Conservation (phyloP, 2,888 invertebrate genomes). For the Heliothis peltigera region DNA sequence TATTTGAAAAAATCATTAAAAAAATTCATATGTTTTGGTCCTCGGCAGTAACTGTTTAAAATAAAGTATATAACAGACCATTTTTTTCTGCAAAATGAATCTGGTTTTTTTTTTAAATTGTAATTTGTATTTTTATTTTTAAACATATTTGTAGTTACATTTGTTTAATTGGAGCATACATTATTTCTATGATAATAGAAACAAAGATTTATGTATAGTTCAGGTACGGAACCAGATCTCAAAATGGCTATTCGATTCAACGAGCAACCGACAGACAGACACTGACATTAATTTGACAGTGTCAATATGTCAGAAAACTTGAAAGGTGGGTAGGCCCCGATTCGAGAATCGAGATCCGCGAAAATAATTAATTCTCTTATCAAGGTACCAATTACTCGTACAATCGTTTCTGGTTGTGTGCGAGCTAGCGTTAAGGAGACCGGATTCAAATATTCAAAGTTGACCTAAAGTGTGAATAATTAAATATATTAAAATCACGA, state of each 20-base stretch:
- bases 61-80: too few relatives aligned
- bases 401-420: slow-evolving; percentile 4
- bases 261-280: not conserved
- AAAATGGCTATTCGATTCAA: not conserved
- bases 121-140: too few relatives aligned
- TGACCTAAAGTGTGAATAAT: slow-evolving; percentile 4
- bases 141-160: too few relatives aligned
- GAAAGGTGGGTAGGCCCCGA: slow-evolving; percentile 37
- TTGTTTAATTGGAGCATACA: too few relatives aligned
- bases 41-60: too few relatives aligned
- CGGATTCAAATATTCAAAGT: slow-evolving; percentile 31
- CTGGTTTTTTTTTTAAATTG: too few relatives aligned
- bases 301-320: slow-evolving; percentile 14
- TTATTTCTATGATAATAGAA: not conserved
- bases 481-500: slow-evolving; percentile 5
- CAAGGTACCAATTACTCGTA: not conserved
- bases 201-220: too few relatives aligned
- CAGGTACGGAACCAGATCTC: slow-evolving; percentile 33
- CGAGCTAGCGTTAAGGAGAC: slow-evolving; percentile 1
- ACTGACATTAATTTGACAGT: slow-evolving; percentile 11
- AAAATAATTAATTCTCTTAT: slow-evolving; percentile 21
- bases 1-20: too few relatives aligned
- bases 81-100: too few relatives aligned
- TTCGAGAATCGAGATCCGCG: slow-evolving; percentile 13
- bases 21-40: too few relatives aligned